A percentile compares a stretch with the other conserved stretches of the same genome.
phyloP scores from a whole-genome alignment of 1,140 invertebrate species.

The Thaumetopoea pityocampa region DNA sequence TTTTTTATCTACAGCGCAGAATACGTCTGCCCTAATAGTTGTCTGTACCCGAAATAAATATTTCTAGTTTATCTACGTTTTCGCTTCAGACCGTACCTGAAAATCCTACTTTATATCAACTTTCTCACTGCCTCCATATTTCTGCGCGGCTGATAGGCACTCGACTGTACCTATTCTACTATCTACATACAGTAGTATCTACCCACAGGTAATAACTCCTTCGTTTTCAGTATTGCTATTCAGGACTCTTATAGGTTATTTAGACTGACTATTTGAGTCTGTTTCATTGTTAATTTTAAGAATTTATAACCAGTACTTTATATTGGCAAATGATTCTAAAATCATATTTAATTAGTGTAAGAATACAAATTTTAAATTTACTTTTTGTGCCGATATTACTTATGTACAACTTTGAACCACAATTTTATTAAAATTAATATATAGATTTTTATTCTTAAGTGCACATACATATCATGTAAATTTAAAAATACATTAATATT shows the following conservation, averaged over 20 bases:
- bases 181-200: conserved; percentile 24
- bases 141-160: conserved; percentile 44
- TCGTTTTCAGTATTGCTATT: conserved; percentile 17
- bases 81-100: conserved; percentile 45
- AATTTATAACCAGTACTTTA: too few species aligned
- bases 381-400: too few species aligned
- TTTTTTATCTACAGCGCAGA: background rate
- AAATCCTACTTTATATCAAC: conserved; percentile 67
- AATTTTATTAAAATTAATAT: too few species aligned
- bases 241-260: conserved; percentile 7
- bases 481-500: too few species aligned
- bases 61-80: conserved; percentile 2
- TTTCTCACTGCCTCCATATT: conserved; percentile 62
- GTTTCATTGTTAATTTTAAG: too few species aligned
- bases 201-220: too few species aligned
- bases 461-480: too few species aligned
- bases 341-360: too few species aligned
- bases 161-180: conserved; percentile 21
- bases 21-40: background rate
- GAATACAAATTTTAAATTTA: too few species aligned
- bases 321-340: too few species aligned
- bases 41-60: background rate
- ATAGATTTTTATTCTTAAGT: too few species aligned
- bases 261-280: background rate
- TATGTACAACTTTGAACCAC: too few species aligned